Evolutionary conservation across 2,888 invertebrate species (phyloP).

Genomic region (Leistus spinibarbis): DNA sequence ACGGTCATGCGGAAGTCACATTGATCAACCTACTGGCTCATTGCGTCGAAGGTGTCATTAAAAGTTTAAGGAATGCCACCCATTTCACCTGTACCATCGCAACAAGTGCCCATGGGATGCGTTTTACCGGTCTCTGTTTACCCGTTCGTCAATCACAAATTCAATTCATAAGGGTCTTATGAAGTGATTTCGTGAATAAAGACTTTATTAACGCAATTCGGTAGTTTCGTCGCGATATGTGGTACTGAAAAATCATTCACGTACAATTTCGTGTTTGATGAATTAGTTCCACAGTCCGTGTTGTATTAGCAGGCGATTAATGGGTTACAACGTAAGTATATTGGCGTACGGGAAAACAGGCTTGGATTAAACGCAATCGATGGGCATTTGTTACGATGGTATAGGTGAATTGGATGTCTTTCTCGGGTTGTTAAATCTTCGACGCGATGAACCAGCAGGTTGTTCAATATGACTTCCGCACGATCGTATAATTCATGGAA

Average conservation of each 20-base stretch:
- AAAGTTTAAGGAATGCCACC: slow-evolving; percentile 91
- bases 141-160: slow-evolving; percentile 91
- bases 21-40: slow-evolving; percentile 65
- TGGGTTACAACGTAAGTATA: slow-evolving; percentile 91
- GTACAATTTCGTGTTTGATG: slow-evolving; percentile 81
- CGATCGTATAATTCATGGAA: slow-evolving; percentile 86
- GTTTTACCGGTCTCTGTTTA: slow-evolving; percentile 97
- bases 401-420: slow-evolving; percentile 76
- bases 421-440: slow-evolving; percentile 86
- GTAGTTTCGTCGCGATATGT: slow-evolving; percentile 83
- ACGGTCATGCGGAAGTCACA: slow-evolving; percentile 73
- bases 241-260: slow-evolving; percentile 74
- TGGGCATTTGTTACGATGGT: slow-evolving; percentile 82
- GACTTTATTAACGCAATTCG: too few species aligned
- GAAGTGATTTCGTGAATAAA: too few species aligned
- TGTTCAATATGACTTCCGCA: slow-evolving; percentile 67
- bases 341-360: slow-evolving; percentile 96
- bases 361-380: slow-evolving; percentile 91
- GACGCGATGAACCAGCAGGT: slow-evolving; percentile 65
- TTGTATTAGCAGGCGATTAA: slow-evolving; percentile 77
- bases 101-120: slow-evolving; percentile 88
- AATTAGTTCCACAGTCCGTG: slow-evolving; percentile 70
- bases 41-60: slow-evolving; percentile 76
- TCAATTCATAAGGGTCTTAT: too few species aligned
- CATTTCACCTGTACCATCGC: slow-evolving; percentile 67